phyloP scores from a whole-genome alignment of 2,888 invertebrate genomes.

The Hypercompe scribonia region DNA sequence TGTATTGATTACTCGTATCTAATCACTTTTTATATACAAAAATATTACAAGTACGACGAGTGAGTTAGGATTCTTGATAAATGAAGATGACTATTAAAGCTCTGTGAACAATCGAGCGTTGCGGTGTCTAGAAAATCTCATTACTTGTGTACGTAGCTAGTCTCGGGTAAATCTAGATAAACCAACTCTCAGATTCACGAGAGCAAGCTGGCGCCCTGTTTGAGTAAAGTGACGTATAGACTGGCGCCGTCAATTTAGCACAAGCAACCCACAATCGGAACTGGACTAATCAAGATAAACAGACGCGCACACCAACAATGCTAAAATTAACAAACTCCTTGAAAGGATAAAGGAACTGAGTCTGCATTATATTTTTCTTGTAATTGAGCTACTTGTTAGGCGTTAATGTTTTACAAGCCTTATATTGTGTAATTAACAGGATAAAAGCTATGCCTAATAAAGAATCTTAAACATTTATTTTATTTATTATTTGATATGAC shows the following conservation, averaged over 20 bases:
- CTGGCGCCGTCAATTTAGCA: conserved; percentile 59
- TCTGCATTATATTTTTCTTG: conserved; percentile 43
- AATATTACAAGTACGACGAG: conserved; percentile 22
- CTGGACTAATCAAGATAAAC: conserved; percentile 58
- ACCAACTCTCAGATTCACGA: conserved; percentile 57
- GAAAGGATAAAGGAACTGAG: conserved; percentile 46
- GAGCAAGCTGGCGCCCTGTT: conserved; percentile 55
- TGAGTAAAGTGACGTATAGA: conserved; percentile 58
- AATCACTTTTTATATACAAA: background rate
- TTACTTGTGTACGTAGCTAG: conserved; percentile 59
- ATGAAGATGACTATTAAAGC: conserved; percentile 47
- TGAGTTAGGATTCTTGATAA: conserved; percentile 38
- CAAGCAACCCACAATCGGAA: conserved; percentile 59
- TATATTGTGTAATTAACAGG: background rate
- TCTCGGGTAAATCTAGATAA: conserved; percentile 62
- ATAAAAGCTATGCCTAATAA: background rate
- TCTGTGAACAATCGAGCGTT: conserved; percentile 44
- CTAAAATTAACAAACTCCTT: conserved; percentile 50
- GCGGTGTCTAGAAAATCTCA: conserved; percentile 58
- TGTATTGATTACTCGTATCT: background rate
- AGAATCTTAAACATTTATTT: background rate
- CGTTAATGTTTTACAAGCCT: conserved; percentile 23
- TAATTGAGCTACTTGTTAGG: conserved; percentile 34
- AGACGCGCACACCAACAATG: conserved; percentile 53
- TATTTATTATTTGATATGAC: background rate